Conservation (phyloP, 35 echinoderm and acorn worm species). For the Acanthaster planci region DNA sequence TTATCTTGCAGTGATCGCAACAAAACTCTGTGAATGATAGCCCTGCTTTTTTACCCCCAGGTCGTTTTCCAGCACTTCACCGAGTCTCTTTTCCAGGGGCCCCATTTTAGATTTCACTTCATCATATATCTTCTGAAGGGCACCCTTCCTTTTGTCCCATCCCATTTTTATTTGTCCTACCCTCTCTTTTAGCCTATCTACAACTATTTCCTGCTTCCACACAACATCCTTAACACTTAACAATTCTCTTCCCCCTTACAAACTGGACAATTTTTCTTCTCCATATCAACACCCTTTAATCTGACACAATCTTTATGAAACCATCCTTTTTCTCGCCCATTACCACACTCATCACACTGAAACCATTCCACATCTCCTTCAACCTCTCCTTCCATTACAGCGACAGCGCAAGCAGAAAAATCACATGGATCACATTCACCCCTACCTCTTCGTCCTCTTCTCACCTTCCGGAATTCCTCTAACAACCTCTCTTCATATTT, state of each 20-base stretch:
- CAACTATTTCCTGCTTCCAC: background rate
- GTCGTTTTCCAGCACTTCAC: background rate
- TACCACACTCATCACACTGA: constrained; percentile 1
- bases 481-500: no score
- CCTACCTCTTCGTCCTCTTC: background rate
- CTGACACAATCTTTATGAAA: constrained; percentile 5
- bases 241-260: background rate
- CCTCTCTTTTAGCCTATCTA: background rate
- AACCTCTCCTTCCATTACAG: background rate
- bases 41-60: constrained; percentile 38
- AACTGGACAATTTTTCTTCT: background rate
- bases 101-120: background rate
- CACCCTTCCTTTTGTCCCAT: background rate
- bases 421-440: constrained; percentile 10
- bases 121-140: background rate
- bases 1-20: constrained; percentile 58
- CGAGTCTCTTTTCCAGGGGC: background rate
- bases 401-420: background rate
- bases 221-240: background rate
- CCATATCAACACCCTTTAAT: background rate
- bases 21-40: constrained; percentile 57
- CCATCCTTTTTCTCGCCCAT: background rate
- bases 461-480: background rate
- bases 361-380: constrained; percentile 9
- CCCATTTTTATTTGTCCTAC: background rate